Base-by-base conservation (phyloP, 92 coral and sea anemone species). In the Scolanthus callimorphus region DNA sequence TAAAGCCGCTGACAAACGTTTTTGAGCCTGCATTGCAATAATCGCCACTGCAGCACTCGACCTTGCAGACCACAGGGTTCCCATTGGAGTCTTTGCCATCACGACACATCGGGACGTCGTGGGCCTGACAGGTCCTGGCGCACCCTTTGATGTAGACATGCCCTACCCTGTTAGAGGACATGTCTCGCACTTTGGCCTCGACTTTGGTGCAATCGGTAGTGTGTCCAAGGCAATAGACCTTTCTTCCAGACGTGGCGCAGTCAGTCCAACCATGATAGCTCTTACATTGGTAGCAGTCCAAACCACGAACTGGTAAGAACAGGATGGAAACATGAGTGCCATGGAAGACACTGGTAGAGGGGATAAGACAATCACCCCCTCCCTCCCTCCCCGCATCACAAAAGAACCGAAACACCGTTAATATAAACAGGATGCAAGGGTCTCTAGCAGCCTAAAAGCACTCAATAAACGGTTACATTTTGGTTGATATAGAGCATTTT, bases 1-100 rank as follows among this genome's bases (percentile, higher is more conserved):
- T 11, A 19, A 46, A 6, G 4, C 52, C 4, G 22, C 52, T 46
- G 52, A 46, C 22, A 9, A 46, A 11, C 11, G 17, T 21, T 9
- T 21, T 21, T 46, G 52, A 46, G 52, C 52, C 52, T 21, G 52
- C 52, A 21, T 46, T 46, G 52, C 52, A 46, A 20, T 9, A 46
- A 19, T 46, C 52, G 4, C 52, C 52, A 9, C 4, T 11, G 23
- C 52, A 46, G 23, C 52, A 46, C 19, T 9, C 23, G 11, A 21
- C 52, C 4, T 11, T 19, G 17, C 52, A 46, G 4, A 10, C 19
- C 19, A 46, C 52, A 10, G 52, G 52, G 52, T 46, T 46, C 23
- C 52, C 52, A 4, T 46, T 19, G 4, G 22, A 9, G 22, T 46
- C 52, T 46, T 4, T 46, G 11, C 52, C 52, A 20, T 46, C 52